Evolutionary conservation across 2,888 invertebrate species (phyloP).

Genomic region (Diaphora mendica): DNA sequence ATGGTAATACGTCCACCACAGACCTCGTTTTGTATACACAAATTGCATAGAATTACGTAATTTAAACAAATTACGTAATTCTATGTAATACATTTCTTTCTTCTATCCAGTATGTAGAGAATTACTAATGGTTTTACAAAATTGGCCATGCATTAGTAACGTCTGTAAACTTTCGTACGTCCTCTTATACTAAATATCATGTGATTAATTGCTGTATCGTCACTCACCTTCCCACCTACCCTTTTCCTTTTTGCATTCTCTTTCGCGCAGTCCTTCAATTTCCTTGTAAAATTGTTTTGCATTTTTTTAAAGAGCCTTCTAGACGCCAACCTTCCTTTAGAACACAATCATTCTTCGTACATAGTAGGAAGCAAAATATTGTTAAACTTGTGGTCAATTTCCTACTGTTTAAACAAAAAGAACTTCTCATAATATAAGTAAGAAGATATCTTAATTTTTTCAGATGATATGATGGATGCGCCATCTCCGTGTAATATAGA

Average conservation of each 20-base stretch:
- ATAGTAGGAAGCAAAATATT: not conserved
- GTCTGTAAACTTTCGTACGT: no score
- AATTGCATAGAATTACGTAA: not conserved
- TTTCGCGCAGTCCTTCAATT: not conserved
- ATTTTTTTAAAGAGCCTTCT: not conserved
- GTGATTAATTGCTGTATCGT: not conserved
- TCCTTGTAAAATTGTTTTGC: no score
- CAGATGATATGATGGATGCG: slow-evolving; percentile 61
- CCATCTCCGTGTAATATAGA: slow-evolving; percentile 85
- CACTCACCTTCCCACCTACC: not conserved
- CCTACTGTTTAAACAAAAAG: no score
- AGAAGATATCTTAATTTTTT: slow-evolving; percentile 18
- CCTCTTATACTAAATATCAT: not conserved
- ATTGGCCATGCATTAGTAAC: no score
- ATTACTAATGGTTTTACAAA: no score
- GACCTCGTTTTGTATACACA: not conserved
- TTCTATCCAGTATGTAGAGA: not conserved
- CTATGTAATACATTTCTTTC: not conserved
- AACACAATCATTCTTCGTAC: no score
- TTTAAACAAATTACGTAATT: not conserved
- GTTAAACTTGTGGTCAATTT: not conserved
- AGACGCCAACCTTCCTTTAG: not conserved
- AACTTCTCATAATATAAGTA: no score
- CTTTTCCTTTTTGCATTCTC: no score
- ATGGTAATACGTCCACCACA: not conserved